phyloP scores from a whole-genome alignment of 2,113 vertebrate genomes.

The Rhinolophus ferrumequinum region DNA sequence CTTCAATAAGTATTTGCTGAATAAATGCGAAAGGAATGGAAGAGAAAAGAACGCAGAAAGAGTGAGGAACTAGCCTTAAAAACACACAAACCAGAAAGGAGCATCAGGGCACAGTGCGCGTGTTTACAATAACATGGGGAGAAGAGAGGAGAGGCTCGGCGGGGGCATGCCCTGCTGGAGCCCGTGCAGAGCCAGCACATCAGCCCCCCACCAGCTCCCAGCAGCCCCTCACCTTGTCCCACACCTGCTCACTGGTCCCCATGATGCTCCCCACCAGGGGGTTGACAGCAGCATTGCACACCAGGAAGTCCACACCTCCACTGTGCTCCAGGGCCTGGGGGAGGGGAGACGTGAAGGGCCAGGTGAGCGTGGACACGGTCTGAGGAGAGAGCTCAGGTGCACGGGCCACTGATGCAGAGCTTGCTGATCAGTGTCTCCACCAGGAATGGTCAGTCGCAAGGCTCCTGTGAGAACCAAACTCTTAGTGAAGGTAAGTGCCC shows the following conservation, averaged over 20 bases:
- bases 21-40: not conserved
- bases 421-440: not conserved
- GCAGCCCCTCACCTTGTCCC: conserved; percentile 87
- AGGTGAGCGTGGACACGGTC: not conserved
- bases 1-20: not conserved
- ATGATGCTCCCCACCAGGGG: conserved; percentile 88
- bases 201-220: not conserved
- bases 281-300: conserved; percentile 89
- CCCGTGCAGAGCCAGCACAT: not conserved
- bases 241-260: conserved; percentile 87
- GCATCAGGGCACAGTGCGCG: not conserved
- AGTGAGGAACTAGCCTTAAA: not conserved
- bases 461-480: not conserved
- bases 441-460: not conserved
- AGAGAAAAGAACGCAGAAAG: not conserved
- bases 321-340: conserved; percentile 81
- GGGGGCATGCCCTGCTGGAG: not conserved
- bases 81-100: not conserved
- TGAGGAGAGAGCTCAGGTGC: too few species aligned
- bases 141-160: not conserved
- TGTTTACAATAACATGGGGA: not conserved
- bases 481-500: not conserved
- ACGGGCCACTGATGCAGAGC: not conserved
- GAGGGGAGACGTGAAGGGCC: not conserved
- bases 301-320: conserved; percentile 88